Percentiles rank a stretch among this genome's conserved stretches.
phyloP scores from a whole-genome alignment of 2,113 vertebrate genomes.

The Myotis yumanensis region DNA sequence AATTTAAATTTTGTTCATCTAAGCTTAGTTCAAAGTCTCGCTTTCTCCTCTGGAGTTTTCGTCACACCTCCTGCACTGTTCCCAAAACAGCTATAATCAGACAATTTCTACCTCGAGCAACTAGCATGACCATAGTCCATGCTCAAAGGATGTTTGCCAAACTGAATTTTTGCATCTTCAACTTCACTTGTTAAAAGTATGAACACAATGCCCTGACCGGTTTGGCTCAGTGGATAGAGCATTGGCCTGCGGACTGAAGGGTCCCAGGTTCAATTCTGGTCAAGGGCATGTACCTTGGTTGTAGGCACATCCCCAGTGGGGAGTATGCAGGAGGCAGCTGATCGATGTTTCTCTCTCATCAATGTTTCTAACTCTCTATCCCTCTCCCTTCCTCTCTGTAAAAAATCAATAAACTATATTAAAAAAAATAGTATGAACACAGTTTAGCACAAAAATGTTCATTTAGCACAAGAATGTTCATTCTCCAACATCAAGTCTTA shows the following conservation, averaged over 20 bases:
- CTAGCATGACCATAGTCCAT: accelerated
- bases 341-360: no score
- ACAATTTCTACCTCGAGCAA: background rate
- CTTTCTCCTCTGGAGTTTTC: background rate
- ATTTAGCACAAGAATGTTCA: background rate
- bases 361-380: no score
- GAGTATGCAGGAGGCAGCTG: no score
- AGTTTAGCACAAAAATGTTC: background rate
- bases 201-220: background rate
- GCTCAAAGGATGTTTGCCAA: background rate
- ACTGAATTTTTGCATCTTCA: background rate
- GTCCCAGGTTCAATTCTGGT: no score
- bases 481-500: background rate
- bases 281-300: no score
- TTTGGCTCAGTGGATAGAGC: no score
- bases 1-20: background rate
- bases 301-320: no score
- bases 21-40: background rate
- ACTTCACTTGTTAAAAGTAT: background rate
- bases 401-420: no score
- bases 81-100: background rate
- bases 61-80: no score
- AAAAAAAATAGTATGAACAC: background rate
- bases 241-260: no score
- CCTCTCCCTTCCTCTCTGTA: no score